phyloP scores from a whole-genome alignment of 2,113 vertebrate species.

The Cryptotis parvus region DNA sequence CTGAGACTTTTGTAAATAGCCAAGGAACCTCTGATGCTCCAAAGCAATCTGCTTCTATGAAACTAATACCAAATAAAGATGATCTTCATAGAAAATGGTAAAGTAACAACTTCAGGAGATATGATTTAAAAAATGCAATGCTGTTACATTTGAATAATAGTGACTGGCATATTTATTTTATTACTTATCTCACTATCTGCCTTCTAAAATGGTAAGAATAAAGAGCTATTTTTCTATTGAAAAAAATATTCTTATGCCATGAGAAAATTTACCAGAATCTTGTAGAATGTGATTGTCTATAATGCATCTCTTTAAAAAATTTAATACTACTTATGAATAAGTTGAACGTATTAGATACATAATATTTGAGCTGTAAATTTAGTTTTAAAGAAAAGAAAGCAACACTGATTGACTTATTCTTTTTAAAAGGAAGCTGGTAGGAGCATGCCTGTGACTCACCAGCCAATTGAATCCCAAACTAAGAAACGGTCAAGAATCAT shows the following conservation, averaged over 20 bases:
- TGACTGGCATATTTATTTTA: neutral
- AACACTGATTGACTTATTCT: neutral
- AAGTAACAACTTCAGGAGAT: neutral
- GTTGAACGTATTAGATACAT: neutral
- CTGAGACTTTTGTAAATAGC: slow-evolving; percentile 64
- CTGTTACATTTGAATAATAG: neutral
- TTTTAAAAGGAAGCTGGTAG: neutral
- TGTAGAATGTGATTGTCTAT: neutral
- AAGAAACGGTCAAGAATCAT: neutral
- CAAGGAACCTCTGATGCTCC: slow-evolving; percentile 16
- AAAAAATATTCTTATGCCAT: neutral
- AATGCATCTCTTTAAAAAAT: neutral
- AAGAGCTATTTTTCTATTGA: neutral
- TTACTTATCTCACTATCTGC: neutral
- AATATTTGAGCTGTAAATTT: neutral
- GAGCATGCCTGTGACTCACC: neutral
- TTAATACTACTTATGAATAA: neutral
- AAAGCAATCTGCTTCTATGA: slow-evolving; percentile 56
- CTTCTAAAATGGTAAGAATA: neutral
- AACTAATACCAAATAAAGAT: slow-evolving; percentile 29
- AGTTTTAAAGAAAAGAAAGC: neutral
- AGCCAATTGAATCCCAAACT: neutral
- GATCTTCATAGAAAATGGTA: neutral
- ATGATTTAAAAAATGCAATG: neutral
- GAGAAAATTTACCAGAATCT: slow-evolving; percentile 21